A percentile compares a stretch with the other conserved stretches of the same genome.
phyloP scores from a whole-genome alignment of 2,888 invertebrate genomes.

The Diarsia dahlii region DNA sequence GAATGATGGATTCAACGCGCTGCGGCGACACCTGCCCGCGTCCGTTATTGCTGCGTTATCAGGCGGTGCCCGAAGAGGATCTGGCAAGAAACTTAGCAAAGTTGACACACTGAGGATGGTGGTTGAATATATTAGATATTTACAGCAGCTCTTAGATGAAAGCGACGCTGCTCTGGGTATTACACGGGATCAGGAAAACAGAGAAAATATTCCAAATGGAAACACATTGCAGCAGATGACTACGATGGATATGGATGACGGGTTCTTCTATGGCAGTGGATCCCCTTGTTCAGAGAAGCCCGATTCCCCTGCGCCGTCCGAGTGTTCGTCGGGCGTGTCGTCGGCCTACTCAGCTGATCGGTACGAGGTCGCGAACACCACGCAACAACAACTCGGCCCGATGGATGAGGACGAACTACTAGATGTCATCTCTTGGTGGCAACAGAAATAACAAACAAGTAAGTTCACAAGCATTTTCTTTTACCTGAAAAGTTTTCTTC shows the following conservation, averaged over 20 bases:
- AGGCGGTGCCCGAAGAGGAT: slow-evolving; percentile 93
- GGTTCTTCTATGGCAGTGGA: slow-evolving; percentile 87
- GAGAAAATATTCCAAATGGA: slow-evolving; percentile 86
- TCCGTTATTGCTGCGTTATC: slow-evolving; percentile 93
- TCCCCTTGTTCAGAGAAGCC: slow-evolving; percentile 93
- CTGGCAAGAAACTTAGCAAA: slow-evolving; percentile 96
- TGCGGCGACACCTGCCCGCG: slow-evolving; percentile 96
- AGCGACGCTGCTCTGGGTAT: slow-evolving; percentile 92
- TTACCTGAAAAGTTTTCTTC: background rate
- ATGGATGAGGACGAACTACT: slow-evolving; percentile 97
- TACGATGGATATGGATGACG: slow-evolving; percentile 87
- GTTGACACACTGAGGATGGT: slow-evolving; percentile 97
- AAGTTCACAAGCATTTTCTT: slow-evolving; percentile 68
- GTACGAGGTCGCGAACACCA: slow-evolving; percentile 82
- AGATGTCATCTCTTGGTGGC: slow-evolving; percentile 96
- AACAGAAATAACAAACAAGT: slow-evolving; percentile 91
- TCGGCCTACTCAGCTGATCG: slow-evolving; percentile 87
- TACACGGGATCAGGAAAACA: slow-evolving; percentile 85
- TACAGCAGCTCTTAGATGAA: slow-evolving; percentile 95
- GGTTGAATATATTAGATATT: slow-evolving; percentile 96
- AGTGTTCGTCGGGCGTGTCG: slow-evolving; percentile 91
- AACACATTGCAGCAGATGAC: slow-evolving; percentile 84
- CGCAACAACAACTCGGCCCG: slow-evolving; percentile 92
- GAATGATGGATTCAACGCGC: slow-evolving; percentile 97
- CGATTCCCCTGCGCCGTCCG: slow-evolving; percentile 94